Evolutionary conservation across 35 echinoderm and acorn worm species (phyloP), one percentile per base, ranked within the genome.

Genomic region (Ophiothrix spiculata): DNA sequence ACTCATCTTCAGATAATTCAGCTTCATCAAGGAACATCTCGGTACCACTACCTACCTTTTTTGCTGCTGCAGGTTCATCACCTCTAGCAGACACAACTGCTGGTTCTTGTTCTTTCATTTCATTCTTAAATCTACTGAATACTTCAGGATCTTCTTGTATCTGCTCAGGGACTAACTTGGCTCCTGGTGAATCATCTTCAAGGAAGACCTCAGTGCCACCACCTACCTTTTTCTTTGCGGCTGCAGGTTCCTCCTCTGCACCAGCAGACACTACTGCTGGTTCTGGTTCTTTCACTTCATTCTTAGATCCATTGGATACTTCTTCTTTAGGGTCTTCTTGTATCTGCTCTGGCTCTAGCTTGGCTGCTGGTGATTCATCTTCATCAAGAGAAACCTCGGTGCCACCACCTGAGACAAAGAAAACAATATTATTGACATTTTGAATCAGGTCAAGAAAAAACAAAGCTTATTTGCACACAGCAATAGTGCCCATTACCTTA

Each of bases 331-430:
- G 0, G 39, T 39, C 38, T 79, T 73, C 33, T 28, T 29, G 88
- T 25, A 80, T 77, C 1, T 75, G 86, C 76, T 87, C 75, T 56
- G 86, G 40, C 16, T 87, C 76, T 34, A 87, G 39, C 86, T 87
- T 77, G 4, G 86, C 86, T 32, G 88, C 80, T 14, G 78, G 54
- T 0, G 80, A 37, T 15, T 82, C 63, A 81, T 75, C n/a, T 12
- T 90, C 88, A 60, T 90, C 88, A 8, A 90, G 73, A 33, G 88
- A 90, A 4, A 90, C 88, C 42, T 90, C 88, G 1, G 81, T 90
- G n/a, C 88, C 88, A 16, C 88, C 88, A 77, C 88, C 88, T 90
- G 38, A 35, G 10, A 39, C 33, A 17, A 77, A 77, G 11, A 77
- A 33, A 15, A 19, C 75, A 77, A 77, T 19, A 12, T 13, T 15